Percentiles rank a stretch among this genome's conserved stretches.
Conservation (phyloP, 2,113 vertebrate species). For the Blennius ocellaris region DNA sequence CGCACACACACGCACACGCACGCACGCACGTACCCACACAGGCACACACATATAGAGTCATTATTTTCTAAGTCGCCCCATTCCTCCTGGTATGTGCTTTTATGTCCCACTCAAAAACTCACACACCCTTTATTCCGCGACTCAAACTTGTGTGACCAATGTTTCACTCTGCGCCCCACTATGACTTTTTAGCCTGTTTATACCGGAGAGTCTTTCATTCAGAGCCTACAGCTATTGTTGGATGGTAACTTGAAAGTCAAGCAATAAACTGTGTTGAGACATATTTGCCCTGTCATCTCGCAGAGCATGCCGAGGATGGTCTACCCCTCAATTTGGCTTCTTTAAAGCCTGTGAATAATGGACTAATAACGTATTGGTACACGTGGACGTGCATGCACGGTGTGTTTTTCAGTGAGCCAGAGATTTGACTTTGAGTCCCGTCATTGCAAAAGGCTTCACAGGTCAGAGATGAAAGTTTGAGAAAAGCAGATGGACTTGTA, state of each 20-base stretch:
- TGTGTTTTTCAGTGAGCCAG: constrained; percentile 6
- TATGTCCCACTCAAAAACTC: constrained; percentile 52
- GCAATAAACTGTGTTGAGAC: constrained; percentile 76
- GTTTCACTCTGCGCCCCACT: constrained; percentile 18
- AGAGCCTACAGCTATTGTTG: constrained; percentile 70
- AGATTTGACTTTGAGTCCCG: not conserved
- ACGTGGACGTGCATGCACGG: constrained; percentile 57
- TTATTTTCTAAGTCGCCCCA: constrained; percentile 54
- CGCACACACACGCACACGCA: constrained; percentile 30
- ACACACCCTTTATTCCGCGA: constrained; percentile 32
- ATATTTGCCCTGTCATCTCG: constrained; percentile 80
- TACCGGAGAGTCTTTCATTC: constrained; percentile 67
- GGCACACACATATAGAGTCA: constrained; percentile 32
- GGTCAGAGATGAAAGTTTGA: not conserved
- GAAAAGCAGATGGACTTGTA: not conserved
- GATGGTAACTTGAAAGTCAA: constrained; percentile 74
- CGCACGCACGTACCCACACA: constrained; percentile 37
- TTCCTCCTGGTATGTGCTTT: constrained; percentile 66
- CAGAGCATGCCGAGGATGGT: constrained; percentile 54
- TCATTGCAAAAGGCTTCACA: too few relatives aligned
- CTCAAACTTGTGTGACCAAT: constrained; percentile 59
- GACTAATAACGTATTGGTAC: constrained; percentile 61
- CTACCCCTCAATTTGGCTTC: constrained; percentile 76
- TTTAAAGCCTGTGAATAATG: constrained; percentile 69
- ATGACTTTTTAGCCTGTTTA: constrained; percentile 63